Evolutionary conservation across 2,113 vertebrate species (phyloP).

Genomic region (Pelmatolapia mariae): DNA sequence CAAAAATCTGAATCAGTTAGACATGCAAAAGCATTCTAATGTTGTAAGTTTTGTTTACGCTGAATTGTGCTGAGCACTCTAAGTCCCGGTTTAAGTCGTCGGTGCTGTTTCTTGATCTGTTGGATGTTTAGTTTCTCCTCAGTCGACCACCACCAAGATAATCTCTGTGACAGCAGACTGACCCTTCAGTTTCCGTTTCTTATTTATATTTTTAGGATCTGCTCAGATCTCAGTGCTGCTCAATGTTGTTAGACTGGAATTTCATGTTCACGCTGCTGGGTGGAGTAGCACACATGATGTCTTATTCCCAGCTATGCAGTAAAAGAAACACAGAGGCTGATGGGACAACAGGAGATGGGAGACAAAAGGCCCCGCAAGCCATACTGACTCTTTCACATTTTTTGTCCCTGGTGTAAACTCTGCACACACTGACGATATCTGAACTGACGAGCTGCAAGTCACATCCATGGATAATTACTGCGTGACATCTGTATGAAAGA

Average conservation of each 20-base stretch:
- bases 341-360: constrained; percentile 15
- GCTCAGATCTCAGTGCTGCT: neutral
- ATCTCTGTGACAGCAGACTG: neutral
- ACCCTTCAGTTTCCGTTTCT: neutral
- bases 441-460: neutral
- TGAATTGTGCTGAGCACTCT: neutral
- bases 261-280: constrained; percentile 10
- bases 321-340: constrained; percentile 3
- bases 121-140: neutral
- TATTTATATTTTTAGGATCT: neutral
- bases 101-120: neutral
- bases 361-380: constrained; percentile 32
- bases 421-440: neutral
- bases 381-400: constrained; percentile 57
- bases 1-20: neutral
- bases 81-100: neutral
- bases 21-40: neutral
- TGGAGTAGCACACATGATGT: constrained; percentile 1
- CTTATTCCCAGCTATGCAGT: constrained; percentile 50
- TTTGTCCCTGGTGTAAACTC: neutral
- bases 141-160: neutral
- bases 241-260: constrained; percentile 30
- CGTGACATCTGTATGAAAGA: neutral
- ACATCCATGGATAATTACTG: neutral
- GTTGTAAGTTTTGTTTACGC: neutral